Conservation (phyloP, 2,113 vertebrate species). For the Amblyornis subalaris region DNA sequence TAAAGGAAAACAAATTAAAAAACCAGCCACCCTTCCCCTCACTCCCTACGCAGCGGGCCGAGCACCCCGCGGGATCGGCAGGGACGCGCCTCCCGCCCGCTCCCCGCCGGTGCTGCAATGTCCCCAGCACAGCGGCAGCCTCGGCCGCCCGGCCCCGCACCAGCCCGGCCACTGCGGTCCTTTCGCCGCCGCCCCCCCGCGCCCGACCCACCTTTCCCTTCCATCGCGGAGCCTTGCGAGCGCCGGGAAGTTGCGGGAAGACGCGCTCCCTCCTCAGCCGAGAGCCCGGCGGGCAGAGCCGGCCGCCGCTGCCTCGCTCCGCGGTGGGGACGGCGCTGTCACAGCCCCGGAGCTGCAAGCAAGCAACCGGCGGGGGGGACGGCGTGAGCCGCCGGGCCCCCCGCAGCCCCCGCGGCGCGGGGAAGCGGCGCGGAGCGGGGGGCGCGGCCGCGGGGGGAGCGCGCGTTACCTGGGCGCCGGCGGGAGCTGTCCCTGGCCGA, state of each 20-base stretch:
- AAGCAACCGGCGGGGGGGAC: slow-evolving; percentile 50
- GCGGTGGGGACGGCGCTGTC: slow-evolving; percentile 67
- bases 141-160: slow-evolving; percentile 61
- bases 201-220: slow-evolving; percentile 78
- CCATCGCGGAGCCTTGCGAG: slow-evolving; percentile 74
- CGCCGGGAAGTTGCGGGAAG: slow-evolving; percentile 71
- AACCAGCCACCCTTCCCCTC: not conserved
- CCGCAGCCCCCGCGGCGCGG: not conserved
- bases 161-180: slow-evolving; percentile 56
- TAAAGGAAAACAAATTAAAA: not conserved
- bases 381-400: not conserved
- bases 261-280: slow-evolving; percentile 59
- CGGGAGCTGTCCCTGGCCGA: too few relatives aligned
- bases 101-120: slow-evolving; percentile 65
- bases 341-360: slow-evolving; percentile 71
- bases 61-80: slow-evolving; percentile 38
- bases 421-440: not conserved
- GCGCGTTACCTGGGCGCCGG: too few relatives aligned
- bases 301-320: slow-evolving; percentile 59
- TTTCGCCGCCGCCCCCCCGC: slow-evolving; percentile 11
- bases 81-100: slow-evolving; percentile 51
- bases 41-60: slow-evolving; percentile 46
- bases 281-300: slow-evolving; percentile 56
- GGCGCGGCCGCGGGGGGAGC: not conserved
- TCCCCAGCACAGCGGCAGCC: slow-evolving; percentile 26